phyloP scores from a whole-genome alignment of 2,113 vertebrate genomes.

The Petroica traversi region DNA sequence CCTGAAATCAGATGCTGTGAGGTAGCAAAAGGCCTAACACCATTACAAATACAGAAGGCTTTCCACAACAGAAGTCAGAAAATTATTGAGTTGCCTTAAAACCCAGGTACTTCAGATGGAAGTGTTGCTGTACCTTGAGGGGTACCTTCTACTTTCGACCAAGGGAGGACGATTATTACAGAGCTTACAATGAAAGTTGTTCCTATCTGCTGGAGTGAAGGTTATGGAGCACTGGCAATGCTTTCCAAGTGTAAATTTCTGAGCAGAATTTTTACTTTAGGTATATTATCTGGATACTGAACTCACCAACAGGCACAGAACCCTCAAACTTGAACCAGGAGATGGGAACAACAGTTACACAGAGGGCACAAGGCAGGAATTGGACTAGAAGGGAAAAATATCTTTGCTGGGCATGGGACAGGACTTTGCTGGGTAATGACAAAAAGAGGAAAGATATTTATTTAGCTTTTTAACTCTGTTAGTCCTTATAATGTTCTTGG shows the following conservation, averaged over 20 bases:
- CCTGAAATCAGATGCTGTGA: not conserved
- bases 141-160: not conserved
- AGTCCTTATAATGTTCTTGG: not conserved
- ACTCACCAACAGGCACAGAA: not conserved
- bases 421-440: not conserved
- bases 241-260: not conserved
- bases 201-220: not conserved
- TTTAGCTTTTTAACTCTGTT: not conserved
- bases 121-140: not conserved
- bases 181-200: not conserved
- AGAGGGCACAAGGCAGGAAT: not conserved
- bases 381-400: not conserved
- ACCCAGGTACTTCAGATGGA: not conserved
- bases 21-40: not conserved
- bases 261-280: not conserved
- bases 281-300: not conserved
- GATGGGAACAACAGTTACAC: accelerated
- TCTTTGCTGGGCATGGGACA: not conserved
- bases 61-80: not conserved
- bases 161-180: not conserved
- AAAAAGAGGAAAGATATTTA: not conserved
- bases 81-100: not conserved
- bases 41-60: not conserved
- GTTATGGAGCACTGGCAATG: not conserved
- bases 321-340: not conserved